Evolutionary conservation across 2,888 invertebrate genomes (phyloP).

Genomic region (Reticulitermes lucifugus): DNA sequence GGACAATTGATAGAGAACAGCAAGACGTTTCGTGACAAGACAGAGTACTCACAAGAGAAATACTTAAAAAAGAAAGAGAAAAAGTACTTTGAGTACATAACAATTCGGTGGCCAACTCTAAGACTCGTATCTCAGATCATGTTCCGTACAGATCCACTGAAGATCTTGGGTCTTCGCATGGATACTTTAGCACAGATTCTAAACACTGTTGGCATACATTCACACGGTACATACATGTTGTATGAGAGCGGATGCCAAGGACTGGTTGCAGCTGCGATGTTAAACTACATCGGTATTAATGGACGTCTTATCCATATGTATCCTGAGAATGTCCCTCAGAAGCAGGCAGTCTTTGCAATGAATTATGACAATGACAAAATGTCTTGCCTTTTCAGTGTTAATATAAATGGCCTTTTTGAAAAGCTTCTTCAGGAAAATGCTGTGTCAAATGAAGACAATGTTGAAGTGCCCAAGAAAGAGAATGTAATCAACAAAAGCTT

Average conservation of each 20-base stretch:
- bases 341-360: conserved; percentile 82
- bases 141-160: conserved; percentile 80
- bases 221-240: conserved; percentile 77
- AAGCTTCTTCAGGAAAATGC: conserved; percentile 62
- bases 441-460: conserved; percentile 20
- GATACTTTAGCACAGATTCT: conserved; percentile 93
- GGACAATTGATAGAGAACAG: conserved; percentile 91
- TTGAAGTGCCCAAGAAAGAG: conserved; percentile 48
- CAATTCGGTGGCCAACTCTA: conserved; percentile 83
- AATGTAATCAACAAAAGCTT: conserved; percentile 53
- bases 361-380: conserved; percentile 80
- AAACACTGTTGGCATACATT: conserved; percentile 82
- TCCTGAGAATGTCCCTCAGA: conserved; percentile 84
- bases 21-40: conserved; percentile 89
- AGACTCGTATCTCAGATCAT: conserved; percentile 87
- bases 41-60: conserved; percentile 93
- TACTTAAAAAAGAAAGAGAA: conserved; percentile 95
- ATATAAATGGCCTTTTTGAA: conserved; percentile 79
- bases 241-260: conserved; percentile 93
- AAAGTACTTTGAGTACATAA: conserved; percentile 89
- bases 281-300: conserved; percentile 79
- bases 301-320: conserved; percentile 81
- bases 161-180: conserved; percentile 81
- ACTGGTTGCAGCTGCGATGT: conserved; percentile 82
- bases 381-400: conserved; percentile 78